phyloP scores from a whole-genome alignment of 2,888 invertebrate species.

The Drosophila paranaensis region DNA sequence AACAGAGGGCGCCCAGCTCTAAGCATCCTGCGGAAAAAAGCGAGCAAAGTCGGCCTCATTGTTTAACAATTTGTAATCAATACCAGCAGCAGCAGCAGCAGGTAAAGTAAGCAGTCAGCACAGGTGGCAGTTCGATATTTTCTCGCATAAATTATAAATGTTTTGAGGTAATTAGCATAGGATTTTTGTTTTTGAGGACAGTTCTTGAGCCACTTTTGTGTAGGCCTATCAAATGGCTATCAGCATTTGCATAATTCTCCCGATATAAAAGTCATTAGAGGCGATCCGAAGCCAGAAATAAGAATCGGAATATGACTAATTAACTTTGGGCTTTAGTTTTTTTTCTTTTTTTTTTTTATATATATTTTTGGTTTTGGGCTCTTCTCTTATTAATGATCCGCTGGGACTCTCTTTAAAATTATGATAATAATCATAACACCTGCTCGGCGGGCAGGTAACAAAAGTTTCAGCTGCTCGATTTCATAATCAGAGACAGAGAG shows the following conservation, averaged over 20 bases:
- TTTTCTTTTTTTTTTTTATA: slow-evolving; percentile 8
- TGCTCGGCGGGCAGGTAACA: slow-evolving; percentile 25
- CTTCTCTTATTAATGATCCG: slow-evolving; percentile 33
- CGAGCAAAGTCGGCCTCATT: slow-evolving; percentile 43
- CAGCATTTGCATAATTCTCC: slow-evolving; percentile 77
- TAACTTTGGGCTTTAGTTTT: slow-evolving; percentile 64
- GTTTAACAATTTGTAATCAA: slow-evolving; percentile 75
- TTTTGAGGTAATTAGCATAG: slow-evolving; percentile 69
- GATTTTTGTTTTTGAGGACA: slow-evolving; percentile 38
- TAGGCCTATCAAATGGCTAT: slow-evolving; percentile 72
- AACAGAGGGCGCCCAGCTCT: slow-evolving; percentile 15
- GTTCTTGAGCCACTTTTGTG: slow-evolving; percentile 18
- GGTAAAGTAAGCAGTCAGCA: not conserved
- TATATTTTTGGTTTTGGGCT: slow-evolving; percentile 13
- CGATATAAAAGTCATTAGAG: slow-evolving; percentile 71
- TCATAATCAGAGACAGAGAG: slow-evolving; percentile 60
- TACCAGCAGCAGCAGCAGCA: slow-evolving; percentile 22
- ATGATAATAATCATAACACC: slow-evolving; percentile 59
- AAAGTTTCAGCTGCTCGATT: slow-evolving; percentile 37
- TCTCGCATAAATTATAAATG: slow-evolving; percentile 51
- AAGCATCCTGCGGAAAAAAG: slow-evolving; percentile 5
- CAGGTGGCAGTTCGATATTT: slow-evolving; percentile 15
- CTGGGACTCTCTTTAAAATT: slow-evolving; percentile 36
- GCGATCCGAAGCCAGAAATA: slow-evolving; percentile 32
- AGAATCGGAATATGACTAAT: slow-evolving; percentile 67